Conservation (phyloP, 2,888 invertebrate genomes). For the Tachystola acroxantha region DNA sequence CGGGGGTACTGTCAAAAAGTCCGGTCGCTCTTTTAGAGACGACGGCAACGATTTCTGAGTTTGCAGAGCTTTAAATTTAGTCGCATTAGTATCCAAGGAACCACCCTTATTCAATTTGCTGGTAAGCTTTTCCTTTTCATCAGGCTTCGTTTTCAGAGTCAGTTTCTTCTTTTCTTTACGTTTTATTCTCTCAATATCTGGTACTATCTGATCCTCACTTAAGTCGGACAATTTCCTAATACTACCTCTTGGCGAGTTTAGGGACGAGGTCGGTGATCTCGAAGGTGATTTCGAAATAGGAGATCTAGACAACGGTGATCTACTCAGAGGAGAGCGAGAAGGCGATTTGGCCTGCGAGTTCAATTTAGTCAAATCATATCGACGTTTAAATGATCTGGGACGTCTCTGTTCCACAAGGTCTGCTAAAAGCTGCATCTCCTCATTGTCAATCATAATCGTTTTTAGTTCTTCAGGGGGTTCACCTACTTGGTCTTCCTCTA, state of each 20-base stretch:
- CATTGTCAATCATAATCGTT: conserved; percentile 75
- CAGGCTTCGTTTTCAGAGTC: conserved; percentile 62
- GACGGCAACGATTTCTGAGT: conserved; percentile 78
- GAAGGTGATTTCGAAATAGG: conserved; percentile 73
- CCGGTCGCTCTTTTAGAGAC: conserved; percentile 69
- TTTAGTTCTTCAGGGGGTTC: conserved; percentile 53
- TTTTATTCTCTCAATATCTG: conserved; percentile 70
- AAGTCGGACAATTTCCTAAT: conserved; percentile 71
- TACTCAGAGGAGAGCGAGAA: conserved; percentile 64
- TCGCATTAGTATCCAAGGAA: conserved; percentile 68
- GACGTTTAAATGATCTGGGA: conserved; percentile 69
- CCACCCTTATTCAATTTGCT: conserved; percentile 69
- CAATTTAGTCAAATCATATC: conserved; percentile 62
- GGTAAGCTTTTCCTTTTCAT: conserved; percentile 58
- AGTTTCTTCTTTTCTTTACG: conserved; percentile 69
- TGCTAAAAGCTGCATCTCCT: conserved; percentile 76
- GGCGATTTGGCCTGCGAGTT: conserved; percentile 59
- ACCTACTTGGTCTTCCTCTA: conserved; percentile 68
- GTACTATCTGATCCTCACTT: conserved; percentile 73
- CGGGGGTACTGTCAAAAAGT: conserved; percentile 72
- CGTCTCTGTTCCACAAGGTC: conserved; percentile 71
- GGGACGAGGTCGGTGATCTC: conserved; percentile 70
- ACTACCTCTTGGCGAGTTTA: conserved; percentile 72
- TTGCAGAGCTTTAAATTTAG: conserved; percentile 63
- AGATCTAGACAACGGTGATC: conserved; percentile 67